Evolutionary conservation across 1,140 invertebrate genomes (phyloP), one percentile per base, ranked within the genome.

Genomic region (Steinernema khuongi): DNA sequence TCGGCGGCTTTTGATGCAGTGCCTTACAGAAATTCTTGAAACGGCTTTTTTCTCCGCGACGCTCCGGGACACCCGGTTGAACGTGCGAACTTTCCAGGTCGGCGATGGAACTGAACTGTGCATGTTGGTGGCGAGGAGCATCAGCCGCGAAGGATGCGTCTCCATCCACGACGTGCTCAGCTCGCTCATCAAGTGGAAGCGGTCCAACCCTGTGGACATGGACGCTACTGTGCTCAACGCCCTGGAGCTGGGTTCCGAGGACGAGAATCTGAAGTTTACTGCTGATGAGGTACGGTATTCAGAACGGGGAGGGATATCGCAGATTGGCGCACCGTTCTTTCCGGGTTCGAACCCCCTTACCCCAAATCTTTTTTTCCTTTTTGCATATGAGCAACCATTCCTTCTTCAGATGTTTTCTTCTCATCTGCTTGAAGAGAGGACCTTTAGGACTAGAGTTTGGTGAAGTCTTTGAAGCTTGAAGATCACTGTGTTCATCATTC

Each of bases 21-120:
- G 68, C 41, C 31, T 69, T 69, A 19, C 17, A n/a, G 66, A 26
- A 67, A 67, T 26, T 67, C 7, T 7, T 7, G n/a, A 67, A 43
- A 43, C 32, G 32, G 7, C n/a, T 67, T 7, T 29, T 41, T 41
- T 41, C n/a, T 41, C 7, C n/a, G 7, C 7, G 66, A 26, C n/a
- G 66, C 7, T 11, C 26, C 7, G 32, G 66, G n/a, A 18, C 17
- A 41, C 36, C 7, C 36, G 7, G 36, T 41, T 7, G n/a, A 7
- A n/a, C 4, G 11, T 22, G 50, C 50, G 7, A 60, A 41, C 7
- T 41, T 74, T 74, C 44, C 29, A 74, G 73, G 72, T 74, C 32
- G 41, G 41, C 33, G 71, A 74, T 30, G 73, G 73, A 11, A 74
- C 71, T 17, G 73, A 74, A 44, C 67, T 71, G 14, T 74, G 73